phyloP scores from a whole-genome alignment of 2,113 vertebrate species.

The Noctilio leporinus region DNA sequence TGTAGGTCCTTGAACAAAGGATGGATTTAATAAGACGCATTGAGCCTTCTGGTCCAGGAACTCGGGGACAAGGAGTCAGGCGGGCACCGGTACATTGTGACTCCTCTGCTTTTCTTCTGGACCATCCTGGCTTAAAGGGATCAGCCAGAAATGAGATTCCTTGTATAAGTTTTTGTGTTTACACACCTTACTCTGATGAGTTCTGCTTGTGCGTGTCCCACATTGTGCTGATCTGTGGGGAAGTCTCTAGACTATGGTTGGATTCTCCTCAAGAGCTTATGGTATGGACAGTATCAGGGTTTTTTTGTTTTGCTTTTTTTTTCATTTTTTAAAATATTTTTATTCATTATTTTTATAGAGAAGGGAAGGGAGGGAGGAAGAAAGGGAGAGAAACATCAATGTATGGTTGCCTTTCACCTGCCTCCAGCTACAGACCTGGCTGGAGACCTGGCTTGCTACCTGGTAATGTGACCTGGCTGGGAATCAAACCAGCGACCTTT shows the following conservation, averaged over 20 bases:
- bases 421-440: no score
- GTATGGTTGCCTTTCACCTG: no score
- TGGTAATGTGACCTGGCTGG: no score
- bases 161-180: neutral
- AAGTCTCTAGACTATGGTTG: neutral
- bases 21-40: conserved; percentile 50
- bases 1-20: conserved; percentile 67
- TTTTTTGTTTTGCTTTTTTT: no score
- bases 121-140: neutral
- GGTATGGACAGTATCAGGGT: conserved; percentile 32
- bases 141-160: neutral
- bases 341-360: no score
- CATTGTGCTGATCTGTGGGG: neutral
- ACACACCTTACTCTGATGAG: neutral
- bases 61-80: conserved; percentile 34
- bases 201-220: neutral
- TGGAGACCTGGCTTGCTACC: no score
- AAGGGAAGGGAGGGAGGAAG: no score
- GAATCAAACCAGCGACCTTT: no score
- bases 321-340: no score
- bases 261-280: neutral
- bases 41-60: conserved; percentile 46
- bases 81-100: neutral
- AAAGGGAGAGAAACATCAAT: no score
- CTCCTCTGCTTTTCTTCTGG: conserved; percentile 3